phyloP scores from a whole-genome alignment of 2,888 invertebrate species.

The Athalia cordata region DNA sequence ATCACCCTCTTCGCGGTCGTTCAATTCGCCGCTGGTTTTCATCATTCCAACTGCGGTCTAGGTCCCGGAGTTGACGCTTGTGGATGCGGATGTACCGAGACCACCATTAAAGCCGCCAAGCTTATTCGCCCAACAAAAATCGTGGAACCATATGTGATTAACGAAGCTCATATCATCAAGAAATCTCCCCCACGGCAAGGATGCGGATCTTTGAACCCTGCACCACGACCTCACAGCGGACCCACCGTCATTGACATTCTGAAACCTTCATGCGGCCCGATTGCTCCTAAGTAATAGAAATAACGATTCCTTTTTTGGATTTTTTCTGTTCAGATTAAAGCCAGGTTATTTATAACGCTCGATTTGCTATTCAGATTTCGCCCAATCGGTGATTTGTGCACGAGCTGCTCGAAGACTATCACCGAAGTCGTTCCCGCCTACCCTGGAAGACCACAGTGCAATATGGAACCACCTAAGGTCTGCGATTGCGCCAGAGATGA shows the following conservation, averaged over 20 bases:
- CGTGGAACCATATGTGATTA: slow-evolving; percentile 55
- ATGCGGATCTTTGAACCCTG: slow-evolving; percentile 14
- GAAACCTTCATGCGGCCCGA: slow-evolving; percentile 16
- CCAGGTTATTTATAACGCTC: background rate
- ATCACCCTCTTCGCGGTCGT: slow-evolving; percentile 38
- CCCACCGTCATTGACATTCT: slow-evolving; percentile 2
- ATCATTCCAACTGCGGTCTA: slow-evolving; percentile 28
- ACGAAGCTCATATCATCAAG: slow-evolving; percentile 51
- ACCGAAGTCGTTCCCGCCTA: slow-evolving; percentile 56
- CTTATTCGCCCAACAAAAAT: slow-evolving; percentile 57
- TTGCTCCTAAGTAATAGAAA: slow-evolving; percentile 47
- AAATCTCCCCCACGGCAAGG: slow-evolving; percentile 10
- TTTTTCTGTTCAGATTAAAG: background rate
- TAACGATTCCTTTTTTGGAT: background rate
- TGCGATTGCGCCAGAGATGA: background rate
- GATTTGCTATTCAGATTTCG: slow-evolving; percentile 48
- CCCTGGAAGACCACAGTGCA: slow-evolving; percentile 55
- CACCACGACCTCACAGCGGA: slow-evolving; percentile 9
- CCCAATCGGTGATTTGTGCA: slow-evolving; percentile 58
- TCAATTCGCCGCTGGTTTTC: slow-evolving; percentile 20
- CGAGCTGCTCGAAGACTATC: slow-evolving; percentile 15
- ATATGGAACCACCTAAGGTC: background rate
- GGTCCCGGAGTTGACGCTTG: slow-evolving; percentile 65
- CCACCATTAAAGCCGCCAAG: slow-evolving; percentile 70
- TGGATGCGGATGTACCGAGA: slow-evolving; percentile 70